phyloP scores from a whole-genome alignment of 2,888 invertebrate species.

The Chirona hameri region DNA sequence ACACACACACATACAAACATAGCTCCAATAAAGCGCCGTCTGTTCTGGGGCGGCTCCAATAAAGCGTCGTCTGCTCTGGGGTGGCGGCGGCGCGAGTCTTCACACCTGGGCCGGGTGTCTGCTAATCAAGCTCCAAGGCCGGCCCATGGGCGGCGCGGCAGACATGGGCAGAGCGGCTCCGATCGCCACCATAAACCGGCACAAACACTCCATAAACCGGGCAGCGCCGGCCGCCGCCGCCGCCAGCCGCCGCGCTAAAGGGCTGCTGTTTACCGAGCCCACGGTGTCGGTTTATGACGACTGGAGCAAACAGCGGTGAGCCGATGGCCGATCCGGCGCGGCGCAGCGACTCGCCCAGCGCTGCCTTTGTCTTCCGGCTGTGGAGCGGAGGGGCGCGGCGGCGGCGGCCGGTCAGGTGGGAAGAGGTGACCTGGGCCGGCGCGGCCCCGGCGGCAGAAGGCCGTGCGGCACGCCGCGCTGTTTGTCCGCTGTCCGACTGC shows the following conservation, averaged over 20 bases:
- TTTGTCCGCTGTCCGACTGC: background rate
- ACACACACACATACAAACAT: background rate
- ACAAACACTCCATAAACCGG: slow-evolving; percentile 12
- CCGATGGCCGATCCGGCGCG: background rate
- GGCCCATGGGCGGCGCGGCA: background rate
- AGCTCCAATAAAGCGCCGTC: background rate
- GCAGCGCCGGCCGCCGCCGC: background rate
- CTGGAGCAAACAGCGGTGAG: background rate
- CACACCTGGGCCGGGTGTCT: background rate
- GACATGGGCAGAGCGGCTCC: background rate
- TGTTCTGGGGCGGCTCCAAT: background rate
- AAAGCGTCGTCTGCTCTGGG: background rate
- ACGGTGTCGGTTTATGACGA: background rate
- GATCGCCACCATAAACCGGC: background rate
- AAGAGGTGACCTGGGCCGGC: background rate
- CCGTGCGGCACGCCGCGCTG: background rate
- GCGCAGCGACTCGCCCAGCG: background rate
- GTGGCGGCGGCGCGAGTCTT: background rate
- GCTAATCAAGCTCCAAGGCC: background rate
- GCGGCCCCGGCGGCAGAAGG: background rate
- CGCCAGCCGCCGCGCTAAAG: background rate
- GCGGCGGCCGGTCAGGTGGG: background rate
- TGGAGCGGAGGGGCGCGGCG: background rate
- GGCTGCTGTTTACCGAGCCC: background rate
- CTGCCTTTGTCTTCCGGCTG: background rate